Conservation (phyloP, 2,113 vertebrate species). For the Pachycephala philippinensis region DNA sequence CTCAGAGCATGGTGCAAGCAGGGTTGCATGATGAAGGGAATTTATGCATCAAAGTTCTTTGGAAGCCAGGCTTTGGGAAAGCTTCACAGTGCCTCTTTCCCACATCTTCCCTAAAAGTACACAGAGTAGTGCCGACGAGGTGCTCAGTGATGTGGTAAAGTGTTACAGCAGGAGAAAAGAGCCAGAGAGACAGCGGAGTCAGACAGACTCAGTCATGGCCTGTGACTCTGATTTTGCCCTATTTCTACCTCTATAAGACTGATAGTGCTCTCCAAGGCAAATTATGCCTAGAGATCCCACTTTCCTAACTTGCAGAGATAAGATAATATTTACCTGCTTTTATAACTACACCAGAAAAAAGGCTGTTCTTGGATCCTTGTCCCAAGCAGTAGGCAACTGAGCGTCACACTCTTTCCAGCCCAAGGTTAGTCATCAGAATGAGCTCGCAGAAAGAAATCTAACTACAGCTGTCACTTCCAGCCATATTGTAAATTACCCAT, state of each 20-base stretch:
- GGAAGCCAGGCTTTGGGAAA: background rate
- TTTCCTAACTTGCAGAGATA: background rate
- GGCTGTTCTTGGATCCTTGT: background rate
- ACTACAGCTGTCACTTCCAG: constrained; percentile 27
- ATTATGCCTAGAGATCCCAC: no score
- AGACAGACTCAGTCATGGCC: background rate
- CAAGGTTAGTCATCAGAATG: background rate
- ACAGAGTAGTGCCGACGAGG: fast-evolving
- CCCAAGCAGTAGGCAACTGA: background rate
- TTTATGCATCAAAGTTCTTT: background rate
- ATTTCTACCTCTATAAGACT: background rate
- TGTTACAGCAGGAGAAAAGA: background rate
- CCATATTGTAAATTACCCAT: background rate
- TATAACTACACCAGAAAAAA: background rate
- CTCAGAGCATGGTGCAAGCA: background rate
- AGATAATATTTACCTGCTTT: background rate
- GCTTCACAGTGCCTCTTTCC: background rate
- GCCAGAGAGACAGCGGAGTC: background rate
- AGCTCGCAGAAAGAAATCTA: background rate
- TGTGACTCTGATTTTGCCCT: background rate
- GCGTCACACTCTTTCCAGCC: background rate
- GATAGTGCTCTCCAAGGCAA: background rate
- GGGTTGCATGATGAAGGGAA: background rate
- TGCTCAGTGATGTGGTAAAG: background rate
- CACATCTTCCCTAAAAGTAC: background rate